Conservation (phyloP, 2,888 invertebrate species). For the Lasioglossum zephyrum region DNA sequence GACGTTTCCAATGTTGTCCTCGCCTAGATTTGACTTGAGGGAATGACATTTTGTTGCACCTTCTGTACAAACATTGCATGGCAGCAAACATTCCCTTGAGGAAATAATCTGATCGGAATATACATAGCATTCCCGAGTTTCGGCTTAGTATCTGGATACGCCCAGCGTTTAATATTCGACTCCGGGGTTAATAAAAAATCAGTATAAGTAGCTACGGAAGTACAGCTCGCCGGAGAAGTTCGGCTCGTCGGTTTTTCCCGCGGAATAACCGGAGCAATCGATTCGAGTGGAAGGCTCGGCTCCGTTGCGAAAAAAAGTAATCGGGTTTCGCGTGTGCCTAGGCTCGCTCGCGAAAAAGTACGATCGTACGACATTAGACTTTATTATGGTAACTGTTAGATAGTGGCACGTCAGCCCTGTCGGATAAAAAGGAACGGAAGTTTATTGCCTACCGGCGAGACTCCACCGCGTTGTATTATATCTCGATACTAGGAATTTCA, state of each 20-base stretch:
- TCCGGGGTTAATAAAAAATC: background rate
- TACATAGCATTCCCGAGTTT: background rate
- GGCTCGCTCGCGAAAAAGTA: background rate
- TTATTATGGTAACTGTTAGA: conserved; percentile 13
- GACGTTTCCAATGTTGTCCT: too few species aligned
- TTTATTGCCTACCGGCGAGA: background rate
- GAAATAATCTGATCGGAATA: too few species aligned
- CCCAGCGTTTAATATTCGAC: background rate
- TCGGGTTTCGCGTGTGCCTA: conserved; percentile 10
- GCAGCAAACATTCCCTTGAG: too few species aligned
- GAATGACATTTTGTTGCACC: too few species aligned
- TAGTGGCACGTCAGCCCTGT: background rate
- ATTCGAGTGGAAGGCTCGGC: background rate
- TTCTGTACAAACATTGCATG: too few species aligned
- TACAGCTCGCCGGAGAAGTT: background rate
- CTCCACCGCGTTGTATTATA: background rate
- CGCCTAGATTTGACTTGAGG: too few species aligned
- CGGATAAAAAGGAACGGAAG: background rate
- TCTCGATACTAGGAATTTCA: background rate
- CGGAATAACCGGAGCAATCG: conserved; percentile 10
- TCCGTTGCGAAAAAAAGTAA: conserved; percentile 1
- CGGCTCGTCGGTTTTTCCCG: background rate
- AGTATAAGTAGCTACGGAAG: background rate
- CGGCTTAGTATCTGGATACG: background rate
- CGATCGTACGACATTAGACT: conserved; percentile 9